Evolutionary conservation across 2,888 invertebrate genomes (phyloP), one percentile per base, ranked within the genome.

Genomic region (Epirrhoe tristata): DNA sequence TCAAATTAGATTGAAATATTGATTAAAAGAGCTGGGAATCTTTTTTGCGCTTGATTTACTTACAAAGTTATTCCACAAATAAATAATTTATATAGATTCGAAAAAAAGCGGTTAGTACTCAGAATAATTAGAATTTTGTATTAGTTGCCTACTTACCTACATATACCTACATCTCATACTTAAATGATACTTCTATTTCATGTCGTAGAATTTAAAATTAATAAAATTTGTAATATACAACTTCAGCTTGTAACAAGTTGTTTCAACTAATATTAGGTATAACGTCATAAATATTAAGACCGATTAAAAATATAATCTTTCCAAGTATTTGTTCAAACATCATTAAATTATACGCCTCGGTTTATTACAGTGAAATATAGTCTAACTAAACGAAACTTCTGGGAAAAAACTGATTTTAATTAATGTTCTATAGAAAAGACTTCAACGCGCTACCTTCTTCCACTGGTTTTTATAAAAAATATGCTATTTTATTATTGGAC

Each of bases 1-100:
- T 90, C 90, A 90, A 86, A 87, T 66, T 51, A 78, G 87, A 89
- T 88, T 85, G 85, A 87, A 84, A 80, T 78, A 70, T 65, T 76
- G 81, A 89, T 87, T 82, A 69, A 36, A 52, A 46, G 58, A 62
- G 55, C 58, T 68, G 66, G 60, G 66, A 66, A 66, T 63, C 51
- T 65, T 62, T 68, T 62, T 65, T 43, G 63, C 46, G 34, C 12
- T 10, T 51, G 50, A 17, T 17, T 51, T 5, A 43, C 39, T 1
- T 4, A 43, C 10, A 43, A 43, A 51, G 3, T 43, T 12, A 43
- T 24, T 24, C 24, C 24, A 24, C 24, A 24, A 24, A 24, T 1
- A 24, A 24, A 24, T 24, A 1, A 24, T 36, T 36, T 36, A 36
- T 43, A 12, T 12, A 12, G 12, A 12, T 12, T 12, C 10, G 7